A percentile compares a stretch with the other conserved stretches of the same genome.
Conservation (phyloP, 2,888 invertebrate genomes). For the Teleiodes luculella region DNA sequence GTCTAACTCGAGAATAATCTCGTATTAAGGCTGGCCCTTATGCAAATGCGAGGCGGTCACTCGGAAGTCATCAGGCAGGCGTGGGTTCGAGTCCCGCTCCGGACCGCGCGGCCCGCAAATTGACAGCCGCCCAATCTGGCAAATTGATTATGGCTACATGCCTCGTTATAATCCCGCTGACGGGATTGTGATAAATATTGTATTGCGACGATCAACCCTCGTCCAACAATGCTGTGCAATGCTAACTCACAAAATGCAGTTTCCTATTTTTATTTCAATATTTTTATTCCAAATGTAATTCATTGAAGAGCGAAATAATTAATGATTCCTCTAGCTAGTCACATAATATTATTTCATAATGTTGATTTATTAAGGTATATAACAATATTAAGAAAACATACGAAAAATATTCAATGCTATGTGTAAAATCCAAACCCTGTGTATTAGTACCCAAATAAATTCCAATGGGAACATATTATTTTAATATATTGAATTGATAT, state of each 20-base stretch:
- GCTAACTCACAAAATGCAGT: not conserved
- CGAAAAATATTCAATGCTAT: no score
- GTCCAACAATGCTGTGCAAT: not conserved
- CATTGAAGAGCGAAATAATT: no score
- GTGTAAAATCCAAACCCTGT: no score
- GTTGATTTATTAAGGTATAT: no score
- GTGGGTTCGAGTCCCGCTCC: slow-evolving; percentile 24
- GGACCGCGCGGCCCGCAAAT: slow-evolving; percentile 45
- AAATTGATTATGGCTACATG: slow-evolving; percentile 64
- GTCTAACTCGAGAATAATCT: slow-evolving; percentile 71
- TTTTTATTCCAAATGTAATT: no score
- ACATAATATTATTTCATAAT: no score
- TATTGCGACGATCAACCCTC: slow-evolving; percentile 25
- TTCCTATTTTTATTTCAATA: no score
- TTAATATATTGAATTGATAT: no score
- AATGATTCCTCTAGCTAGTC: no score
- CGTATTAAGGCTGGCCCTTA: slow-evolving; percentile 72
- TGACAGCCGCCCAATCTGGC: slow-evolving; percentile 56
- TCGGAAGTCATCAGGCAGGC: slow-evolving; percentile 68
- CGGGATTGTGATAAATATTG: slow-evolving; percentile 35
- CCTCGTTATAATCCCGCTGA: slow-evolving; percentile 54
- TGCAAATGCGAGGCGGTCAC: slow-evolving; percentile 74
- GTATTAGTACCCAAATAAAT: no score
- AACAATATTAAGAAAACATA: no score
- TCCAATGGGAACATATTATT: no score